Base-by-base conservation (phyloP, 2,113 vertebrate species). In the Psophia crepitans region DNA sequence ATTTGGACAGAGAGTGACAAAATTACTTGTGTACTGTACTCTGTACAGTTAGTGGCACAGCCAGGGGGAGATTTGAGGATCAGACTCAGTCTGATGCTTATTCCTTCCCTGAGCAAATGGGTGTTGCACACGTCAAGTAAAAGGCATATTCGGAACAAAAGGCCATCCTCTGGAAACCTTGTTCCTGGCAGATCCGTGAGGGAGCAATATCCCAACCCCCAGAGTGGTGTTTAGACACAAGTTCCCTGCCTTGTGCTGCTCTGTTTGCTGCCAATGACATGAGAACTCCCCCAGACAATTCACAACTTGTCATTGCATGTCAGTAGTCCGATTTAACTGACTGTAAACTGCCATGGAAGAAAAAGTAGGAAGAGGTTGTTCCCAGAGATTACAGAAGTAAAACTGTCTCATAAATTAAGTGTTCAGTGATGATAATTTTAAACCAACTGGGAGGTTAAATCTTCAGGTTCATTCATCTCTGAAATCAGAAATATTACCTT, bases 151-250 rank as follows among this genome's bases (percentile, higher is more conserved):
- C 49, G 81, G 39, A 81, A 66, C 27, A 76, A 60, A 75, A 60
- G 37, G 9, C 35, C 9, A 12, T 26, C 26, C 30, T 41, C 48
- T 49, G 37, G 78, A 90, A 92, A 39, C 28, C 27, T 48, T 57
- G 43, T 27, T 89, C 33, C 27, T 65, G 27, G 43, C 9, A 88
- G 53, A 37, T 51, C 61, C 24, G 10, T 18, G 58, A n/a, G n/a
- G 28, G 8, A 61, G 3, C 33, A 61, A 7, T 1, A 2, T 35
- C 33, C 27, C 54, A 73, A 0, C 2, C 12, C 27, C 39, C 6
- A 8, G 15, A 63, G 11, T 4, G 4, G 14, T 44, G 33, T 77
- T 83, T 27, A 22, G 35, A 28, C 60, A 39, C 76, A 84, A 92
- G 23, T 13, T 75, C 35, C 32, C 23, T 68, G 48, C 53, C 11